phyloP scores from a whole-genome alignment of 2,797 vertebrate species.

The Euthynnus affinis region DNA sequence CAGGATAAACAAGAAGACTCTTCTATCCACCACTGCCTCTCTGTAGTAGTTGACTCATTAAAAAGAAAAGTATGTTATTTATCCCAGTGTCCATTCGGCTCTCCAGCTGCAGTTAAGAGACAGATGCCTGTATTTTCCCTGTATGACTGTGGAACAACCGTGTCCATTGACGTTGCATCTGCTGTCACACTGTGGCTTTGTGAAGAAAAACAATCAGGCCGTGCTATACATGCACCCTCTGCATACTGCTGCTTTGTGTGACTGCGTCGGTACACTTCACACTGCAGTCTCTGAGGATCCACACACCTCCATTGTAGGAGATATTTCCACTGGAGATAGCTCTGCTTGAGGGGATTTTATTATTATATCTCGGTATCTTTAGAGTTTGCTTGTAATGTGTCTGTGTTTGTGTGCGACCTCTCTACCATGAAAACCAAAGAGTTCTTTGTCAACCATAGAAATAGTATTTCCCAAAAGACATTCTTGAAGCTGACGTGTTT shows the following conservation, averaged over 20 bases:
- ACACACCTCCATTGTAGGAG: conserved; percentile 34
- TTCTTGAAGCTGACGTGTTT: conserved; percentile 27
- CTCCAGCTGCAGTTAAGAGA: conserved; percentile 17
- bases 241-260: conserved; percentile 36
- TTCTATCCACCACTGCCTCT: background rate
- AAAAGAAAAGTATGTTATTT: background rate
- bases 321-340: conserved; percentile 35
- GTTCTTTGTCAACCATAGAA: conserved; percentile 35
- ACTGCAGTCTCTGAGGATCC: conserved; percentile 37
- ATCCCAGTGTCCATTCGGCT: background rate
- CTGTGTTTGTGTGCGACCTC: conserved; percentile 23
- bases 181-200: conserved; percentile 48
- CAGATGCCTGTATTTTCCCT: conserved; percentile 10
- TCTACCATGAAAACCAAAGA: conserved; percentile 37
- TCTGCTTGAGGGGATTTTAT: conserved; percentile 24
- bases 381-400: conserved; percentile 13
- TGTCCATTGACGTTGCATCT: conserved; percentile 33
- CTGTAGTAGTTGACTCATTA: background rate
- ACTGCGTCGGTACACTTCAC: conserved; percentile 22
- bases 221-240: conserved; percentile 9
- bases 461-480: conserved; percentile 36
- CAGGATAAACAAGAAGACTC: background rate
- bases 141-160: background rate
- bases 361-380: background rate
- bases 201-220: conserved; percentile 38